Percentiles rank a stretch among this genome's conserved stretches.
Conservation (phyloP, 2,797 vertebrate species). For the Amniataba percoides region DNA sequence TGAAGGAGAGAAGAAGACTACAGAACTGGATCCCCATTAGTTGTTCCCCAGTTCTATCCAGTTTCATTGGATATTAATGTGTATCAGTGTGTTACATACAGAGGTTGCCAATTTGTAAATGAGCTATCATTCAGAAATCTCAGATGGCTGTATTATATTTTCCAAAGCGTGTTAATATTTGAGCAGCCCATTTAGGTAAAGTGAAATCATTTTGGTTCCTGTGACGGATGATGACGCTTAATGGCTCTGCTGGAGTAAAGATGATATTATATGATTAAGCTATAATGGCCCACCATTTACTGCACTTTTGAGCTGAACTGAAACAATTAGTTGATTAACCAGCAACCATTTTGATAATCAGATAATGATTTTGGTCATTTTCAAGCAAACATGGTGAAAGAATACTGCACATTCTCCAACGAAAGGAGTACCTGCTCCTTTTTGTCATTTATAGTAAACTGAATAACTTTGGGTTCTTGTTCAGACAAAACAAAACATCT, state of each 20-base stretch:
- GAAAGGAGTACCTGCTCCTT: too few species aligned
- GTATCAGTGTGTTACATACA: not conserved
- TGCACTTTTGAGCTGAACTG: not conserved
- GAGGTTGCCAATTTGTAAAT: not conserved
- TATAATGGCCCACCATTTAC: not conserved
- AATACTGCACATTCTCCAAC: not conserved
- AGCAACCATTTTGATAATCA: not conserved
- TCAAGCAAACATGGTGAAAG: not conserved
- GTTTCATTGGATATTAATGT: not conserved
- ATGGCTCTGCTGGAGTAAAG: not conserved
- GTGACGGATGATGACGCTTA: not conserved
- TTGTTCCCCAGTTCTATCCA: not conserved
- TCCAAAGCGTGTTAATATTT: not conserved
- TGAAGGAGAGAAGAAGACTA: not conserved
- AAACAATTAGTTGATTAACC: not conserved
- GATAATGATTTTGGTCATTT: not conserved
- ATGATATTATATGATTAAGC: not conserved
- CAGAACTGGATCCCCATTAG: not conserved
- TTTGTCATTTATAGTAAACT: not conserved
- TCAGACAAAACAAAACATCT: not conserved
- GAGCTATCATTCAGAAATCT: not conserved
- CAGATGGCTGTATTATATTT: not conserved
- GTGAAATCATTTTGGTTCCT: not conserved
- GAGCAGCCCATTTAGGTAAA: not conserved
- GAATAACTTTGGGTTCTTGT: not conserved